Evolutionary conservation across 2,113 vertebrate genomes (phyloP).

Genomic region (Sturnira hondurensis): DNA sequence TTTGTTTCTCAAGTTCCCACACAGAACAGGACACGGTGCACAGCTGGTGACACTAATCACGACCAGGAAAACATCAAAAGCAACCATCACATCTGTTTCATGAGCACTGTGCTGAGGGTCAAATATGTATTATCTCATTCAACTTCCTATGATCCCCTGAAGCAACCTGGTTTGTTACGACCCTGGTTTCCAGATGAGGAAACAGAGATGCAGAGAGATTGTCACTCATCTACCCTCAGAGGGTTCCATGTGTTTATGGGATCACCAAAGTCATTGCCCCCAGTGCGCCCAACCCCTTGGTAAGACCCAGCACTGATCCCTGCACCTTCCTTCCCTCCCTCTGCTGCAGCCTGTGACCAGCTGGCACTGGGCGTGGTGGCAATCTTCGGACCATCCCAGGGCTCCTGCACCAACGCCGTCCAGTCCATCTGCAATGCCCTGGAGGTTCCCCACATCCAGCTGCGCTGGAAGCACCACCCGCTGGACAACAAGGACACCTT

Average conservation of each 20-base stretch:
- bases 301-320: neutral
- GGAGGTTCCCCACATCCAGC: constrained; percentile 97
- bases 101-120: neutral
- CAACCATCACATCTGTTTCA: fast-evolving
- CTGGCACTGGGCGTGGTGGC: constrained; percentile 97
- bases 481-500: constrained; percentile 98
- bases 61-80: fast-evolving
- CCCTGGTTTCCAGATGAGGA: neutral
- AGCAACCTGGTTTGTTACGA: fast-evolving
- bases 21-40: neutral
- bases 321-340: neutral
- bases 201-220: neutral
- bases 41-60: neutral
- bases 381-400: constrained; percentile 97
- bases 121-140: fast-evolving
- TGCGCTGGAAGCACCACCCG: constrained; percentile 98
- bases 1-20: neutral
- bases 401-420: constrained; percentile 96
- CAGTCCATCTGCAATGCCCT: constrained; percentile 99
- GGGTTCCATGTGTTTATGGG: neutral
- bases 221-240: fast-evolving
- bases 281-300: fast-evolving
- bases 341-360: constrained; percentile 93
- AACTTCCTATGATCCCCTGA: neutral
- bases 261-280: neutral